Conservation (phyloP, 64 coral and sea anemone species). For the Montipora foliosa region DNA sequence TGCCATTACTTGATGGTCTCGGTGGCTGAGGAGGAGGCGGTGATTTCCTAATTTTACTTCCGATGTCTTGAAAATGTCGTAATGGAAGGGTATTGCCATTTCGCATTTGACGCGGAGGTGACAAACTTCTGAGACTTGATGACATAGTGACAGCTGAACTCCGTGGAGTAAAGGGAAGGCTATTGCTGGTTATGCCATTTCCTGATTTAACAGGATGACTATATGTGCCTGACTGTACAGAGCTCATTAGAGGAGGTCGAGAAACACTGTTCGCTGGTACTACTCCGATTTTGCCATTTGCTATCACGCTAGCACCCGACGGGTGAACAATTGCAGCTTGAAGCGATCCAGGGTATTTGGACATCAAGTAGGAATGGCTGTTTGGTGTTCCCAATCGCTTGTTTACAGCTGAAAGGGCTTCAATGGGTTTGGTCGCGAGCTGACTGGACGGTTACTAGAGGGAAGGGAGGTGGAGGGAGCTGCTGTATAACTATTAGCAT, state of each 20-base stretch:
- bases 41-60: slow-evolving; percentile 49
- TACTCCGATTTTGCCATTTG: slow-evolving; percentile 42
- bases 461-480: neutral
- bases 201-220: slow-evolving; percentile 16
- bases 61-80: slow-evolving; percentile 77
- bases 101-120: slow-evolving; percentile 24
- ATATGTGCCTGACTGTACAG: neutral
- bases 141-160: slow-evolving; percentile 7
- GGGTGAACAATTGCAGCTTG: slow-evolving; percentile 43
- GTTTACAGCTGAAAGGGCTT: slow-evolving; percentile 77
- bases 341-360: slow-evolving; percentile 28
- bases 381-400: slow-evolving; percentile 79
- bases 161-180: slow-evolving; percentile 12
- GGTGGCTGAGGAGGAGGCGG: slow-evolving; percentile 26
- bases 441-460: slow-evolving; percentile 7
- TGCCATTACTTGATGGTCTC: slow-evolving; percentile 64
- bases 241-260: neutral
- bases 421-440: slow-evolving; percentile 64
- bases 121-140: slow-evolving; percentile 31
- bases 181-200: neutral
- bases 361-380: neutral
- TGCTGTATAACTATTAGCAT: slow-evolving; percentile 42
- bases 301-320: slow-evolving; percentile 24
- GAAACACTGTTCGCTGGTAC: slow-evolving; percentile 38
- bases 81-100: slow-evolving; percentile 69